phyloP scores from a whole-genome alignment of 2,113 vertebrate genomes.

The Aegypius monachus region DNA sequence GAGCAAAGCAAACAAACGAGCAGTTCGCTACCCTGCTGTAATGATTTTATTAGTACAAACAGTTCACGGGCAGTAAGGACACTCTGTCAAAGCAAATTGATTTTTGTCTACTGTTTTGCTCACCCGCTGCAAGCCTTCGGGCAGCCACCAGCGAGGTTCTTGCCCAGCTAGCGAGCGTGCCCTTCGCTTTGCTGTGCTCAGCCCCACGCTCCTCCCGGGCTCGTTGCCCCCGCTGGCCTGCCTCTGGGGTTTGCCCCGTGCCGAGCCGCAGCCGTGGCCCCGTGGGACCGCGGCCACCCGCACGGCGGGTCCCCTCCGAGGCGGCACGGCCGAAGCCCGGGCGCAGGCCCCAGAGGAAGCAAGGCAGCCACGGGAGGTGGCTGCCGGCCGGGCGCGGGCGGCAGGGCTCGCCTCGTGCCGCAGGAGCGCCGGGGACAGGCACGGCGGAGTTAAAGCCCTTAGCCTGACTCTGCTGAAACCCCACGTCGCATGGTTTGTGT shows the following conservation, averaged over 20 bases:
- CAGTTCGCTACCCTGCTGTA: background rate
- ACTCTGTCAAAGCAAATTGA: background rate
- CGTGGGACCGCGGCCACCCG: rapidly evolving
- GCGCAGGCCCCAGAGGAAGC: background rate
- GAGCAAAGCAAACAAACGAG: background rate
- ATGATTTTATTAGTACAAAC: background rate
- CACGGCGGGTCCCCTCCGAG: rapidly evolving
- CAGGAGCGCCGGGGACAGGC: background rate
- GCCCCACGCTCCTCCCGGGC: rapidly evolving
- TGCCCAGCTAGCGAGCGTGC: rapidly evolving
- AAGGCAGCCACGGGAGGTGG: background rate
- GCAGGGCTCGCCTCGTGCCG: background rate
- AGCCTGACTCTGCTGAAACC: background rate
- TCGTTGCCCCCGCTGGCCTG: background rate
- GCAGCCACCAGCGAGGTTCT: background rate
- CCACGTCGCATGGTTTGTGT: rapidly evolving
- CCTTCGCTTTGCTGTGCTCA: background rate
- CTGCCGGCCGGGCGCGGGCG: rapidly evolving
- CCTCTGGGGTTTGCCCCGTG: background rate
- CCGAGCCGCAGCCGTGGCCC: rapidly evolving
- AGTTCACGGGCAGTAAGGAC: background rate
- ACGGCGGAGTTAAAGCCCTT: background rate
- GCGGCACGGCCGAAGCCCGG: background rate
- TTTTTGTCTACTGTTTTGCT: background rate
- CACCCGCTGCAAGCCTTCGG: background rate